phyloP scores from a whole-genome alignment of 2,113 vertebrate species.

The rat (Rattus norvegicus) region GRCr8 NC_086022.1:154193501-154194000 shows the following conservation, averaged over 20 bases:
- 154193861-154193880: background rate
- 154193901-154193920: background rate
- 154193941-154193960: background rate
- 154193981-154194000: background rate
- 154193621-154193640: background rate
- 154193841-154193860: background rate
- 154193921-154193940: background rate
- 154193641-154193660: background rate
- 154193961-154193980: background rate
- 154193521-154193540: background rate
- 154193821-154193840: background rate
- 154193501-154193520: background rate
- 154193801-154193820: background rate
- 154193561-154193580: background rate
- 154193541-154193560: background rate
- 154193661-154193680: background rate
- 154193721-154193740: background rate
- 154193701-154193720: background rate
- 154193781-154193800: background rate
- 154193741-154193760: background rate
- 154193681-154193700: background rate
- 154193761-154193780: background rate
- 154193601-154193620: too few species aligned
- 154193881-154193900: background rate
- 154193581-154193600: background rate